Base-by-base conservation (phyloP, 1,140 invertebrate genomes). In the Apocrypta bakeri region DNA sequence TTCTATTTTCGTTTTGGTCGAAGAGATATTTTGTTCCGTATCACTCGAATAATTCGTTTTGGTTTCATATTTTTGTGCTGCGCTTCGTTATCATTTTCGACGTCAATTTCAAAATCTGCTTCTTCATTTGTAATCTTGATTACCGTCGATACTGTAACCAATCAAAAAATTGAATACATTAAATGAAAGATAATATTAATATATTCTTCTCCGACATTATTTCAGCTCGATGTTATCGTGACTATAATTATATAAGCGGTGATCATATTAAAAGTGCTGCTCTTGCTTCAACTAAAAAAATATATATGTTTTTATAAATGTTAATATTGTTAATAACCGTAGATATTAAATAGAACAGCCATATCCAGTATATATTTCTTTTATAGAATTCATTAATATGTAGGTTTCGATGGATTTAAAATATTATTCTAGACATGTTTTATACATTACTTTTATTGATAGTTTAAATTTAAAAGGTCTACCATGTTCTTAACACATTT, bases 71-170 rank as follows among this genome's bases (percentile, higher is more conserved):
- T 21, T 12, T 66, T 29, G 8, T 12, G 3, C 1, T 24, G 24
- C 25, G 12, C 25, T 9, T 48, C 61, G 17, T 25, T 14, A 63
- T 64, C 31, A 27, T 66, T 77, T 21, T 81, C 61, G 8, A 85
- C 29, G 37, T 87, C 84, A 48, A 87, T 79, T 25, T 77, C 75
- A 25, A 37, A 66, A n/a, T 77, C 75, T 24, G 75, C 75, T 77
- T 77, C 75, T 66, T 77, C 75, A 31, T 77, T 78, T 24, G 27
- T 42, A 29, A 78, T 78, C 33, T 68, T 68, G 24, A 68, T 29
- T 68, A 40, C 17, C 8, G 40, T 29, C 31, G 24, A 78, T 27
- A 12, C 76, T 78, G 76, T 1, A 78, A 78, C 4, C 2, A 64
- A 66, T 64, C n/a, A 66, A 64, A 66, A 66, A 66, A 66, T 66